phyloP scores from a whole-genome alignment of 2,797 vertebrate genomes.

The Chaetodon trifasciatus region DNA sequence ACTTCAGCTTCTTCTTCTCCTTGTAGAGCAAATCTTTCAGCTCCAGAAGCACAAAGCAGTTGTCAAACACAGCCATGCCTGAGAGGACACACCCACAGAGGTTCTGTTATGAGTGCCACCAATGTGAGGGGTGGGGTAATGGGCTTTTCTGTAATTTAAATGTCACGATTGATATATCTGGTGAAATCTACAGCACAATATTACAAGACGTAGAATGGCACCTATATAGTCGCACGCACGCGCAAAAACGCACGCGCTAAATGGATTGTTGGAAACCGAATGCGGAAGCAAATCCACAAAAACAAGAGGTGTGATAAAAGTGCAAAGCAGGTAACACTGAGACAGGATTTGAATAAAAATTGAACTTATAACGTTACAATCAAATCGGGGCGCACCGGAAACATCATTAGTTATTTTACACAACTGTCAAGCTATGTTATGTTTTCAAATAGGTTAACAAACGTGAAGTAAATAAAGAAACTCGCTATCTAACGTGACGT shows the following conservation, averaged over 20 bases:
- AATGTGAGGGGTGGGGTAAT: neutral
- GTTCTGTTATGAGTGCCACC: neutral
- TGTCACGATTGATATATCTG: neutral
- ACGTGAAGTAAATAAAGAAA: too few species aligned
- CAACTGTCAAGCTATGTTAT: too few species aligned
- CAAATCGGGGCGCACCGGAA: too few species aligned
- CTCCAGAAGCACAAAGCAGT: slow-evolving; percentile 85
- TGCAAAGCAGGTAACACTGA: neutral
- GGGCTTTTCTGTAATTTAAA: neutral
- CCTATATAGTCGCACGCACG: neutral
- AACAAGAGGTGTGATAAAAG: neutral
- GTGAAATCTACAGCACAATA: too few species aligned
- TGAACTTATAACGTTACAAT: neutral
- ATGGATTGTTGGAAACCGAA: neutral
- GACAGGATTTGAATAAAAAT: neutral
- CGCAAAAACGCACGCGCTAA: neutral
- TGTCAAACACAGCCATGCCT: slow-evolving; percentile 84
- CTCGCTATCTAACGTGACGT: too few species aligned
- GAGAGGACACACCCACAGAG: neutral
- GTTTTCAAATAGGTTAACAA: too few species aligned
- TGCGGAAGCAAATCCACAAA: neutral
- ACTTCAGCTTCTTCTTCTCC: slow-evolving; percentile 85
- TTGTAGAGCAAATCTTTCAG: slow-evolving; percentile 81
- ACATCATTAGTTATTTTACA: too few species aligned
- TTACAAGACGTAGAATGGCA: neutral